phyloP scores from a whole-genome alignment of 2,888 invertebrate species.

The Sussaba pulchella region DNA sequence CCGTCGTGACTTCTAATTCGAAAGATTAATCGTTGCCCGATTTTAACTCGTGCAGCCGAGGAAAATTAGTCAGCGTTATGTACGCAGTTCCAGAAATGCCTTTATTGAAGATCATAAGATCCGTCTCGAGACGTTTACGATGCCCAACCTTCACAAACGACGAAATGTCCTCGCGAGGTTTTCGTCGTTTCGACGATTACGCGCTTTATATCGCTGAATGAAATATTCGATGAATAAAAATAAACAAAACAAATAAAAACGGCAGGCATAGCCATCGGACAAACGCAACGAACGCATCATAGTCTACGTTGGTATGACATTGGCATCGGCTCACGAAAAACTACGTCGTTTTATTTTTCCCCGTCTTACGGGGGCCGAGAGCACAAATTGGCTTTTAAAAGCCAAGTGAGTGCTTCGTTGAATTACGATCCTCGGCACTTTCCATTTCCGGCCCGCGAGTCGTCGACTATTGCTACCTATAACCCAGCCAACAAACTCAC shows the following conservation, averaged over 20 bases:
- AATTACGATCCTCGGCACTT: conserved; percentile 75
- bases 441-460: conserved; percentile 73
- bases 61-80: too few relatives aligned
- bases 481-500: conserved; percentile 62
- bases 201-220: too few relatives aligned
- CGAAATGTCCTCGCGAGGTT: not conserved
- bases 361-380: conserved; percentile 47
- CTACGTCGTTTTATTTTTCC: conserved; percentile 68
- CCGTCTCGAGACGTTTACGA: not conserved
- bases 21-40: conserved; percentile 58
- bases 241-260: too few relatives aligned
- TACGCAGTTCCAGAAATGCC: too few relatives aligned
- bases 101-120: too few relatives aligned
- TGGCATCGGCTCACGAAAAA: not conserved
- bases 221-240: too few relatives aligned
- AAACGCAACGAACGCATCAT: not conserved
- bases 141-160: not conserved
- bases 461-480: conserved; percentile 55
- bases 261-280: too few relatives aligned
- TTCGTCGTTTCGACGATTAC: not conserved
- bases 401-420: conserved; percentile 75
- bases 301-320: not conserved
- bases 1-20: too few relatives aligned
- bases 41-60: conserved; percentile 49
- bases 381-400: conserved; percentile 72